Evolutionary conservation across 2,888 invertebrate species (phyloP).

Genomic region (Pollenia labialis): DNA sequence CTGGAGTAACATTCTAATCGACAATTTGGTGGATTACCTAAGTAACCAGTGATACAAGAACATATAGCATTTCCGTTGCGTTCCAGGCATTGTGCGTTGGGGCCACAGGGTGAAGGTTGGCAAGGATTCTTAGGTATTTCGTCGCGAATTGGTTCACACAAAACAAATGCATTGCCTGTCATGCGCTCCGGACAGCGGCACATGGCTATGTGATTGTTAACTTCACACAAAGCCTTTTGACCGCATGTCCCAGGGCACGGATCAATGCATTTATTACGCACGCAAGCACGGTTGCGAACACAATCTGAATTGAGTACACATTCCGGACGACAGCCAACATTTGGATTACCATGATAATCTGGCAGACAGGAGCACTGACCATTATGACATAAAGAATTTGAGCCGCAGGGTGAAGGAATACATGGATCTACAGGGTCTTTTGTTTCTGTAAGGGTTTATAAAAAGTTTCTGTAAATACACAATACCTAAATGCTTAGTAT

Average conservation of each 20-base stretch:
- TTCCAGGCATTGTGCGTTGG: slow-evolving; percentile 88
- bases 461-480: background rate
- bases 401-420: slow-evolving; percentile 91
- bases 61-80: slow-evolving; percentile 87
- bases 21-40: slow-evolving; percentile 89
- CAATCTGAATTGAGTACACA: slow-evolving; percentile 93
- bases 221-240: slow-evolving; percentile 90
- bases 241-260: slow-evolving; percentile 94
- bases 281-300: slow-evolving; percentile 89
- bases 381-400: slow-evolving; percentile 89
- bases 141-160: slow-evolving; percentile 86
- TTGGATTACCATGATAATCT: slow-evolving; percentile 92
- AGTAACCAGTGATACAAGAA: slow-evolving; percentile 87
- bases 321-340: slow-evolving; percentile 91
- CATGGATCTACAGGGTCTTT: slow-evolving; percentile 86
- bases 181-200: slow-evolving; percentile 88
- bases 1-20: slow-evolving; percentile 89
- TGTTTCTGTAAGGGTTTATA: slow-evolving; percentile 75
- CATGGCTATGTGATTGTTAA: slow-evolving; percentile 89
- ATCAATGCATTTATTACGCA: slow-evolving; percentile 91
- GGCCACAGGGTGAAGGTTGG: slow-evolving; percentile 88
- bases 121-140: slow-evolving; percentile 85
- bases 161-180: slow-evolving; percentile 89
- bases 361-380: slow-evolving; percentile 90
- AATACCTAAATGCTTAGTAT: background rate